A percentile compares a stretch with the other conserved stretches of the same genome.
Evolutionary conservation across 1,140 invertebrate genomes (phyloP).

Genomic region (Popillia japonica): DNA sequence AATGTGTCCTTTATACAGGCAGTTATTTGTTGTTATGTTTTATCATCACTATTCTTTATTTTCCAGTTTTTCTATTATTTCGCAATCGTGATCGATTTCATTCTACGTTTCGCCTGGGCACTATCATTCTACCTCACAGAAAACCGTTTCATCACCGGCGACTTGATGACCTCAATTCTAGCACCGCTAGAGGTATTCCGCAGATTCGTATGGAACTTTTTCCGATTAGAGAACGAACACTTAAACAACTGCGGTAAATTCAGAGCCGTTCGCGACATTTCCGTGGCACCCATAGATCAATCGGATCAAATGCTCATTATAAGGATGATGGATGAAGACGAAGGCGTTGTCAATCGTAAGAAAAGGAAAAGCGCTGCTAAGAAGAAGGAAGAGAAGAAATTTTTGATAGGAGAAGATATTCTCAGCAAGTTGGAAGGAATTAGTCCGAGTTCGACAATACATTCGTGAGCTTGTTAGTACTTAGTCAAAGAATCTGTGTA

Average conservation of each 20-base stretch:
- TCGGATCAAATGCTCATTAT: conserved; percentile 90
- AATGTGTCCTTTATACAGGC: no score
- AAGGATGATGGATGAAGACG: conserved; percentile 94
- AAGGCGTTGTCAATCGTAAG: conserved; percentile 84
- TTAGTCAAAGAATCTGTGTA: neutral
- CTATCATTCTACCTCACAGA: conserved; percentile 88
- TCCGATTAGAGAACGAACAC: conserved; percentile 99
- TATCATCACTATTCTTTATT: conserved; percentile 8
- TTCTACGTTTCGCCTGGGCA: conserved; percentile 93
- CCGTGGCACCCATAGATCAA: conserved; percentile 94
- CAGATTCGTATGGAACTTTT: conserved; percentile 99
- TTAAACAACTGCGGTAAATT: conserved; percentile 99
- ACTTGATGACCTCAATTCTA: conserved; percentile 89
- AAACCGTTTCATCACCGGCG: conserved; percentile 78
- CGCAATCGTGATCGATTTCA: conserved; percentile 83
- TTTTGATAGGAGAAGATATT: conserved; percentile 19
- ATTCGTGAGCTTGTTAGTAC: conserved; percentile 16
- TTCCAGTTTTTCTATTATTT: conserved; percentile 60
- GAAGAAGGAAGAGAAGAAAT: conserved; percentile 57
- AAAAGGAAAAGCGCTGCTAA: conserved; percentile 60
- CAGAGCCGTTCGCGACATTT: conserved; percentile 97
- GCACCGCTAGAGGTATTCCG: conserved; percentile 95
- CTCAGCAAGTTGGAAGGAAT: conserved; percentile 19
- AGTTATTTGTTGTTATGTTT: no score
- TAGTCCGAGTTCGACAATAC: conserved; percentile 35